phyloP scores from a whole-genome alignment of 2,113 vertebrate genomes.

The Ptilorrhoa leucosticta region DNA sequence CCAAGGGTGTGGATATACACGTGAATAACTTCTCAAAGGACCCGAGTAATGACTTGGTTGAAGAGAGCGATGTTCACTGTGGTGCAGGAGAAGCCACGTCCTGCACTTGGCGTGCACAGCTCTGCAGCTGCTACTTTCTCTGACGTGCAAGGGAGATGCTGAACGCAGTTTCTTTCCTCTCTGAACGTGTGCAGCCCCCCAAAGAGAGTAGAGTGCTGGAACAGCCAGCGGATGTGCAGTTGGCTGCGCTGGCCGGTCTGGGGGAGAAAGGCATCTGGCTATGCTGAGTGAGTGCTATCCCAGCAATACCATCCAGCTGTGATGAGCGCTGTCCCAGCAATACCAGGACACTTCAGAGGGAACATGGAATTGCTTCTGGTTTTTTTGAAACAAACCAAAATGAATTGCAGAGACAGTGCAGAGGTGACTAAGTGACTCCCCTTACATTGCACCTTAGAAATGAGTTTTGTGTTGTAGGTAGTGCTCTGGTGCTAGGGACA shows the following conservation, averaged over 20 bases:
- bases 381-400: neutral
- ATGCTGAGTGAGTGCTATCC: neutral
- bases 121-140: constrained; percentile 33
- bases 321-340: neutral
- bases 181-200: neutral
- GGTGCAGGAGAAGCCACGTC: constrained; percentile 6
- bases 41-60: neutral
- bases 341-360: neutral
- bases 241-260: neutral
- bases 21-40: constrained; percentile 13
- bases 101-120: neutral
- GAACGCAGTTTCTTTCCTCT: neutral
- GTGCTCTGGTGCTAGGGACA: neutral
- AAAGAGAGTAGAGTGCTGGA: neutral
- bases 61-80: neutral
- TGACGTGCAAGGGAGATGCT: neutral
- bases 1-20: neutral
- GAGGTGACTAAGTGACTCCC: neutral
- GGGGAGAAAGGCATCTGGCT: neutral
- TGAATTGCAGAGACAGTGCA: neutral
- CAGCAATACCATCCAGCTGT: neutral
- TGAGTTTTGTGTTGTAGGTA: neutral
- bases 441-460: neutral
- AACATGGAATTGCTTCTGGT: neutral
- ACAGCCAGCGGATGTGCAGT: neutral